Percentiles rank a stretch among this genome's conserved stretches.
Evolutionary conservation across 1,140 invertebrate species (phyloP).

Genomic region (Sitobion miscanthi): DNA sequence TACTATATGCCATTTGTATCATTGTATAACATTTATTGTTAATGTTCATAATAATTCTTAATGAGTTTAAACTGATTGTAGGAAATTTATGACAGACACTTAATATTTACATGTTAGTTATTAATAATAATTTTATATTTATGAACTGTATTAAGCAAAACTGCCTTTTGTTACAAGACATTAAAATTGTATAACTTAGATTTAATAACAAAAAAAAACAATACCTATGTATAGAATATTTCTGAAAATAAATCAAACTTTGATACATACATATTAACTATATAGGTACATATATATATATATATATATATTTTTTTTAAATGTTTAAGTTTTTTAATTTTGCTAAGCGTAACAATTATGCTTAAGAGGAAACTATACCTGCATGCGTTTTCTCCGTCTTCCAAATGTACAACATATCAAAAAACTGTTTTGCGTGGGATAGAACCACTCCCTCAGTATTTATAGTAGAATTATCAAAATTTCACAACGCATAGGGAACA

Average conservation of each 20-base stretch:
- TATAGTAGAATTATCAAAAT: too few species aligned
- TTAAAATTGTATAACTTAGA: neutral
- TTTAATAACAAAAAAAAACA: neutral
- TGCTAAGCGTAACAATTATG: neutral
- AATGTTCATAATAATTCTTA: neutral
- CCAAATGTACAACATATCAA: too few species aligned
- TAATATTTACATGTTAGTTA: neutral
- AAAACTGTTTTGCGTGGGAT: too few species aligned
- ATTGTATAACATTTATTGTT: neutral
- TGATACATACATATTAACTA: neutral
- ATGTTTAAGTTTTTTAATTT: neutral
- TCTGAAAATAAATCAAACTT: conserved; percentile 17
- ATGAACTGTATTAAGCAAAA: neutral
- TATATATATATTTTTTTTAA: neutral
- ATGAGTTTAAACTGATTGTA: neutral
- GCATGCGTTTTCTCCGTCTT: too few species aligned
- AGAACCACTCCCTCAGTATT: too few species aligned
- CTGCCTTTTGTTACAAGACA: neutral
- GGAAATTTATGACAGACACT: neutral
- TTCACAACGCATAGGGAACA: too few species aligned
- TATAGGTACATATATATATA: neutral
- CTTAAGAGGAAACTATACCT: too few species aligned
- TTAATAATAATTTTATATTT: neutral
- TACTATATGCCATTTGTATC: neutral
- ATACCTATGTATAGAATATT: neutral